These are phyloP conservation scores for Anoplopoma fimbria DNA, from an alignment of 2,113 vertebrate species.

Conservation along the genomic window DNA sequence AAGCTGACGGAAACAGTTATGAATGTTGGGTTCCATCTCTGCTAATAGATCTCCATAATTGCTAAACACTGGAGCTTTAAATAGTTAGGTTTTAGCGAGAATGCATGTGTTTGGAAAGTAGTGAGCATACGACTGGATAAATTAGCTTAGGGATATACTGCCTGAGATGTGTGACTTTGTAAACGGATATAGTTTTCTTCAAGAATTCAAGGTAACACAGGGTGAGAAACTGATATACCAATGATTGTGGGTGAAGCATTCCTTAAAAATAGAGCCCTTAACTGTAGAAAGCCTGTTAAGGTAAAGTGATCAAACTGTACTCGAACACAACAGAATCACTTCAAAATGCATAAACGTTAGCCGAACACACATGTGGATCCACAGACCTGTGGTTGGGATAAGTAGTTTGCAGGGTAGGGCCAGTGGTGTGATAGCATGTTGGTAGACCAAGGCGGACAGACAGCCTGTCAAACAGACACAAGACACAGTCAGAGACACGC, in stretches of 20 bases:
- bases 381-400: conserved; percentile 92
- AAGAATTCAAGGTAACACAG: not conserved
- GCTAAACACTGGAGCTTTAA: too few relatives aligned
- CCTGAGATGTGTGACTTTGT: too few relatives aligned
- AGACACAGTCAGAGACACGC: conserved; percentile 4
- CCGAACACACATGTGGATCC: not conserved
- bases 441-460: conserved; percentile 96
- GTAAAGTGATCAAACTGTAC: not conserved
- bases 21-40: too few relatives aligned
- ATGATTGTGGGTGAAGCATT: not conserved
- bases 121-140: too few relatives aligned
- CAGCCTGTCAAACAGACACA: conserved; percentile 85
- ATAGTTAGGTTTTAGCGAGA: too few relatives aligned
- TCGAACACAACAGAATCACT: not conserved
- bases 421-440: conserved; percentile 97
- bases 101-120: too few relatives aligned
- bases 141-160: too few relatives aligned
- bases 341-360: not conserved
- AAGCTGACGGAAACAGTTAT: too few relatives aligned
- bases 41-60: too few relatives aligned
- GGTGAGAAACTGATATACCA: too few relatives aligned
- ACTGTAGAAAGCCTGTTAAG: not conserved
- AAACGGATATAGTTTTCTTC: not conserved
- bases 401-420: conserved; percentile 97
- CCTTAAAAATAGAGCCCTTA: not conserved